phyloP scores from a whole-genome alignment of 2,888 invertebrate species.

The Anorthoa munda region DNA sequence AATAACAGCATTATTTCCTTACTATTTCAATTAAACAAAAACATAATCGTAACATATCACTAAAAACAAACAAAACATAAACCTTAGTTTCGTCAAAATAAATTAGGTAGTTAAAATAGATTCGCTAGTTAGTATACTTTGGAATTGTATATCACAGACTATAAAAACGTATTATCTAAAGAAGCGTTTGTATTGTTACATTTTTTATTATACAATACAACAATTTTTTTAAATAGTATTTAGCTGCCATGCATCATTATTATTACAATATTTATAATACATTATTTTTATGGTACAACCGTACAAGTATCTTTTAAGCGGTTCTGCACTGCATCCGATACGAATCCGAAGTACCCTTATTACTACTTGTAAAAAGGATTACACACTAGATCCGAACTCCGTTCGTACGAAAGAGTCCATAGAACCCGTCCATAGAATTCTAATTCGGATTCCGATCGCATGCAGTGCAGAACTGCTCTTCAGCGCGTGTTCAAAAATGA shows the following conservation, averaged over 20 bases:
- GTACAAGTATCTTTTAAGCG: neutral
- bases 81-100: conserved; percentile 20
- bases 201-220: neutral
- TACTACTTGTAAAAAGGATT: too few species aligned
- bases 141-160: conserved; percentile 64
- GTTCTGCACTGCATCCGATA: too few species aligned
- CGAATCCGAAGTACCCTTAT: too few species aligned
- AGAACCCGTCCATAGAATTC: too few species aligned
- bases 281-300: neutral
- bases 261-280: neutral
- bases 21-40: conserved; percentile 34
- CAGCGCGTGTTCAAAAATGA: neutral
- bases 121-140: conserved; percentile 31
- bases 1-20: conserved; percentile 36
- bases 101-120: conserved; percentile 7
- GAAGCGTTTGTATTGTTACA: neutral
- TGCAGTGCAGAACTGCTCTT: too few species aligned
- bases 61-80: conserved; percentile 21
- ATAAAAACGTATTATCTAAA: conserved; percentile 43
- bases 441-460: too few species aligned
- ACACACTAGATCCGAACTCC: too few species aligned
- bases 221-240: neutral
- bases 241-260: neutral
- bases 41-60: conserved; percentile 2
- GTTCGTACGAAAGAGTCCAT: too few species aligned